Evolutionary conservation across 2,888 invertebrate genomes (phyloP), one percentile per base, ranked within the genome.

Genomic region (Eurois occulta): DNA sequence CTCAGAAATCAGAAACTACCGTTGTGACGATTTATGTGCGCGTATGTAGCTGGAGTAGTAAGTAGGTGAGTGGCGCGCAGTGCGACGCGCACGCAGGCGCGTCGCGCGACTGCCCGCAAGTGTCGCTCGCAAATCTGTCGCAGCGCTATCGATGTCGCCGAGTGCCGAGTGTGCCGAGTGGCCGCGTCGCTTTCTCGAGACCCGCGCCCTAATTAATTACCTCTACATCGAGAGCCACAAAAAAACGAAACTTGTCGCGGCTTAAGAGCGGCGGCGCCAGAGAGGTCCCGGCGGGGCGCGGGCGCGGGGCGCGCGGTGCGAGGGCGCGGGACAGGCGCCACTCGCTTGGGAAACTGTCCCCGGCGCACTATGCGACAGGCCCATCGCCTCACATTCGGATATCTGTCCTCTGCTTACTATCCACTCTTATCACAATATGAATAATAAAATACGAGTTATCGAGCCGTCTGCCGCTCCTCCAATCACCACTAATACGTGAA

Each of bases 201-300:
- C 72, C 90, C 85, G 91, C 91, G 94, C 90, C 91, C 95, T 95
- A 95, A 96, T 96, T 96, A 96, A 96, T 96, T 95, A 95, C 95
- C 93, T 93, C 90, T 84, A 91, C 91, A 92, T 89, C 90, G 91
- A 90, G 90, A 88, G 87, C 81, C 86, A 93, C 91, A 94, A 95
- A 95, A 95, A 95, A 95, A 94, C 87, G 85, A 92, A 91, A 93
- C 91, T 93, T 94, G 95, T 95, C 93, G 93, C 91, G 89, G 93
- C 94, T 92, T 95, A 94, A 96, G 94, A 95, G 95, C 95, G 88
- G 92, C 94, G 96, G 95, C 95, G 96, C 95, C 96, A 92, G 89
- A 90, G 84, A 86, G 83, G 74, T 80, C 83, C 72, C 68, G 78
- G 76, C 73, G 75, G 75, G 71, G 78, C 75, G 80, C 73, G 75